A percentile compares a stretch with the other conserved stretches of the same genome.
phyloP scores from a whole-genome alignment of 2,113 vertebrate genomes.

The Danionella cerebrum region DNA sequence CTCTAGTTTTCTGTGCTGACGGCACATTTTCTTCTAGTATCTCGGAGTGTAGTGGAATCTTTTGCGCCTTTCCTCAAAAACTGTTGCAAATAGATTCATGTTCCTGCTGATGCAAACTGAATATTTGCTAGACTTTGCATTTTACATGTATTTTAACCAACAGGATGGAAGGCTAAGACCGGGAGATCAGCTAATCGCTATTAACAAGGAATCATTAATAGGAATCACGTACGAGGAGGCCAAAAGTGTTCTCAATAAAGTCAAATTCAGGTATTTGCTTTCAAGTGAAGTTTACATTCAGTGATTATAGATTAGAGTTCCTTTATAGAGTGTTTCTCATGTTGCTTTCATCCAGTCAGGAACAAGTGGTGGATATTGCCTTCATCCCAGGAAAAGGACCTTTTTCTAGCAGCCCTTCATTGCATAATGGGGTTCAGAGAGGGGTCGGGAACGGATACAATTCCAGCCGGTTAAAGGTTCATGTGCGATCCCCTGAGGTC shows the following conservation, averaged over 20 bases:
- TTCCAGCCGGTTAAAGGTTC: slow-evolving; percentile 73
- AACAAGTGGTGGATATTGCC: slow-evolving; percentile 74
- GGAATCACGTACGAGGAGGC: slow-evolving; percentile 82
- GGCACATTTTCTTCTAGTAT: too few relatives aligned
- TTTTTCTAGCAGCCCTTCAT: slow-evolving; percentile 58
- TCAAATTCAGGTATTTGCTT: slow-evolving; percentile 69
- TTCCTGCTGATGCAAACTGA: slow-evolving; percentile 26
- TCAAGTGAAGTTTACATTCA: neutral
- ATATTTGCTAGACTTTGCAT: neutral
- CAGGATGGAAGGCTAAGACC: slow-evolving; percentile 80
- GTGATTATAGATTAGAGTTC: neutral
- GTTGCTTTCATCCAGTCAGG: slow-evolving; percentile 57
- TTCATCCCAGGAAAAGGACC: slow-evolving; percentile 78
- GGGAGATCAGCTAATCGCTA: slow-evolving; percentile 81
- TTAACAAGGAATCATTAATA: slow-evolving; percentile 84
- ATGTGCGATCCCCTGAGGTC: slow-evolving; percentile 76
- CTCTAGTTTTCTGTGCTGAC: too few relatives aligned
- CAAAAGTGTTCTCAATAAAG: slow-evolving; percentile 74
- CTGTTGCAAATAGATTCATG: neutral
- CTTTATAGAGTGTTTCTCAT: neutral
- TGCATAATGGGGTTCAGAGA: slow-evolving; percentile 63
- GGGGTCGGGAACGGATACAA: slow-evolving; percentile 61
- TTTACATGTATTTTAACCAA: neutral
- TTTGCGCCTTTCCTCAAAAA: neutral
- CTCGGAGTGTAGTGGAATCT: neutral